phyloP scores from a whole-genome alignment of 2,797 vertebrate genomes.

The Danio aesculapii region DNA sequence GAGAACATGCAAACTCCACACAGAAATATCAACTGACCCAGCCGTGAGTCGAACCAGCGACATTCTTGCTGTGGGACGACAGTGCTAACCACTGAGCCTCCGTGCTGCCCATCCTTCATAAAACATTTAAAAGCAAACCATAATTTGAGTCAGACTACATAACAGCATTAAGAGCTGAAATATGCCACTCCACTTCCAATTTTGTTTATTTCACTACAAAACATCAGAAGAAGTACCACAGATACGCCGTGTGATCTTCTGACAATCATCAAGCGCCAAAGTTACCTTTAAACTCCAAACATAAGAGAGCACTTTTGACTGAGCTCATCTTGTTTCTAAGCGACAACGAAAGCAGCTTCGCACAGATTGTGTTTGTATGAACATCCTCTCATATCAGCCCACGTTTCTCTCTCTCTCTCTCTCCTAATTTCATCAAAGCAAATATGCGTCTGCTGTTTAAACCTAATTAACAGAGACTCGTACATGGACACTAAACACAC shows the following conservation, averaged over 20 bases:
- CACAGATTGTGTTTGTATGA: constrained; percentile 50
- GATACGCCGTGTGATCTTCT: not conserved
- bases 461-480: constrained; percentile 70
- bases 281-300: constrained; percentile 15
- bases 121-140: too few species aligned
- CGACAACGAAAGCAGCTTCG: constrained; percentile 8
- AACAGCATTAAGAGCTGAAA: not conserved
- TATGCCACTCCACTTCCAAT: not conserved
- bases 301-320: constrained; percentile 9
- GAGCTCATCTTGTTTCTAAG: constrained; percentile 24
- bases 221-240: not conserved
- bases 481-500: constrained; percentile 56
- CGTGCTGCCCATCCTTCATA: too few species aligned
- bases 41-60: too few species aligned
- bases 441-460: constrained; percentile 64
- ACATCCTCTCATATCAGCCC: constrained; percentile 53
- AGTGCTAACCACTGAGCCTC: too few species aligned
- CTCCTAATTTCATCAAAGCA: constrained; percentile 50
- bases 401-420: constrained; percentile 17
- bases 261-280: constrained; percentile 1
- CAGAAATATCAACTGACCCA: too few species aligned
- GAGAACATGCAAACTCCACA: too few species aligned
- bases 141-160: not conserved
- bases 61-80: too few species aligned
- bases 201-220: not conserved